Percentiles rank a stretch among this genome's conserved stretches.
Evolutionary conservation across 2,797 vertebrate genomes (phyloP).

Genomic region (Pseudochromis fuscus): DNA sequence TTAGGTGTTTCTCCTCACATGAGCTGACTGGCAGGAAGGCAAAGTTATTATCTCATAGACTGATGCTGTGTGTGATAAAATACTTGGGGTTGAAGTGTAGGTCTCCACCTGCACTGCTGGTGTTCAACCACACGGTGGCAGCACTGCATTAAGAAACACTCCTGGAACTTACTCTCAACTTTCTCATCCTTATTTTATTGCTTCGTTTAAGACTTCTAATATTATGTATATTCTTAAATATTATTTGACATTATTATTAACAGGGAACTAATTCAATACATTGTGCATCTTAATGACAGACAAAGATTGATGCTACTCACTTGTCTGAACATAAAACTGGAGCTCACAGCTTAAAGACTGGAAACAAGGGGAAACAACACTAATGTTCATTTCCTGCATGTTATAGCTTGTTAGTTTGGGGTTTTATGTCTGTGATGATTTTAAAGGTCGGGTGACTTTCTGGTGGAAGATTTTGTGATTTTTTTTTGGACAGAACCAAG

Average conservation of each 20-base stretch:
- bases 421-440: too few species aligned
- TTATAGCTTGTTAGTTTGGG: too few species aligned
- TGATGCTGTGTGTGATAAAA: constrained; percentile 29
- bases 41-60: constrained; percentile 10
- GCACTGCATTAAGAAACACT: constrained; percentile 36
- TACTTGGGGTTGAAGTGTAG: not conserved
- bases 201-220: too few species aligned
- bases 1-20: constrained; percentile 54
- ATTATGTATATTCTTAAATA: too few species aligned
- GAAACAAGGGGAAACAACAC: not conserved
- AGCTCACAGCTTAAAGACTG: too few species aligned
- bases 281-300: too few species aligned
- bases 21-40: constrained; percentile 21
- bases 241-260: too few species aligned
- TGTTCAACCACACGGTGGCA: constrained; percentile 59
- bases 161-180: too few species aligned
- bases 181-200: too few species aligned
- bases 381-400: too few species aligned
- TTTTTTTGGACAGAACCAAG: not conserved
- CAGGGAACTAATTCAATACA: too few species aligned
- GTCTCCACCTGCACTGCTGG: constrained; percentile 24
- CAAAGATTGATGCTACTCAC: not conserved
- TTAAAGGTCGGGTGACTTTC: not conserved
- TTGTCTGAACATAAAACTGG: not conserved
- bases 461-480: too few species aligned